These are phyloP conservation scores for Aphelocoma coerulescens DNA, from an alignment of 2,113 vertebrate genomes.

Conservation along the genomic window DNA sequence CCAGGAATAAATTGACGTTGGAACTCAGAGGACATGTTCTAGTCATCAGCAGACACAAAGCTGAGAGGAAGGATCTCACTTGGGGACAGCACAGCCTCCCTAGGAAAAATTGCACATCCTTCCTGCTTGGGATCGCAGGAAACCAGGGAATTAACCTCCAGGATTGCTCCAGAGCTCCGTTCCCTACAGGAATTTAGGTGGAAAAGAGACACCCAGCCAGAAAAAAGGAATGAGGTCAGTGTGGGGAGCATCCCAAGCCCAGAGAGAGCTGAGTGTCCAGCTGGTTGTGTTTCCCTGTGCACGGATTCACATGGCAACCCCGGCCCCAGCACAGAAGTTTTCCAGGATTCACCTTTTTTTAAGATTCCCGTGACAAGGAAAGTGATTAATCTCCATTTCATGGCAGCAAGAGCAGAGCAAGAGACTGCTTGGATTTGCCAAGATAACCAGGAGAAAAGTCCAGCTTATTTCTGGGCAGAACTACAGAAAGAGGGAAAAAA, in stretches of 20 bases:
- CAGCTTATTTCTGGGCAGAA: background rate
- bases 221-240: background rate
- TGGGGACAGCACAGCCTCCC: background rate
- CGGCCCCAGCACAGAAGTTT: background rate
- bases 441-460: background rate
- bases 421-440: background rate
- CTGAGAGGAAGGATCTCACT: background rate
- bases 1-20: constrained; percentile 26
- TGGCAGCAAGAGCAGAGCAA: background rate
- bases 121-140: background rate
- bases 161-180: background rate
- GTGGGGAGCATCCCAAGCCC: background rate
- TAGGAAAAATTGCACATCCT: background rate
- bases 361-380: background rate
- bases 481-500: background rate
- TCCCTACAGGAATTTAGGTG: background rate
- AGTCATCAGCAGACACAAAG: constrained; percentile 10
- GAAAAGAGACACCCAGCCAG: background rate
- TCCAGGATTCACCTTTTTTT: background rate
- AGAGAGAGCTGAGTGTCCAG: background rate
- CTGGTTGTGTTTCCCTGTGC: background rate
- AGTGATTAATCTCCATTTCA: background rate
- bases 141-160: background rate
- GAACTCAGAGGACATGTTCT: background rate
- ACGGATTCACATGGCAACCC: background rate